A percentile compares a stretch with the other conserved stretches of the same genome.
Evolutionary conservation across 2,113 vertebrate genomes (phyloP).

Genomic region (Plectropomus leopardus): DNA sequence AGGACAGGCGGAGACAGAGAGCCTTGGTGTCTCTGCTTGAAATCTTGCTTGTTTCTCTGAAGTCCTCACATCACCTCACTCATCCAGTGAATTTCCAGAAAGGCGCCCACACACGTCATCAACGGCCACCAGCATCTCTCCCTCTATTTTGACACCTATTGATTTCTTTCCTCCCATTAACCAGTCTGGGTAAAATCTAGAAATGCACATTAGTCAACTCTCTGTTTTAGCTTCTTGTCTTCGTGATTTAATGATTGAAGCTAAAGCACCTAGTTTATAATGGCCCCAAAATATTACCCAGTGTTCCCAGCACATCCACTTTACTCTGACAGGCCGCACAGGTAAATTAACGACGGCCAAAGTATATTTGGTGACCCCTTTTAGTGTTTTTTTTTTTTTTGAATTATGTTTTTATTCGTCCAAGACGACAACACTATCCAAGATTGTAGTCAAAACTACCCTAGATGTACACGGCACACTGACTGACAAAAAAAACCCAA

Average conservation of each 20-base stretch:
- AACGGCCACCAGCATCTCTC: neutral
- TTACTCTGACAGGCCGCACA: too few relatives aligned
- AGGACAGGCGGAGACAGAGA: neutral
- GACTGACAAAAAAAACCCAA: too few relatives aligned
- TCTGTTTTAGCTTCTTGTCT: neutral
- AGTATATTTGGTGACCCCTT: too few relatives aligned
- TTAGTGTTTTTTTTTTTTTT: too few relatives aligned
- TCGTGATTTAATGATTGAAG: neutral
- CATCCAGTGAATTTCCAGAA: constrained; percentile 24
- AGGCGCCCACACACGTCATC: constrained; percentile 24
- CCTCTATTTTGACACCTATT: neutral
- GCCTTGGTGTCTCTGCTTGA: neutral
- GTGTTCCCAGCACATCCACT: too few relatives aligned
- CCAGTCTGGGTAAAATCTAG: neutral
- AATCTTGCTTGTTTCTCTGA: constrained; percentile 35
- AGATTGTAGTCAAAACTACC: too few relatives aligned
- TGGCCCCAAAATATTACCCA: too few relatives aligned
- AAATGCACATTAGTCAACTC: constrained; percentile 11
- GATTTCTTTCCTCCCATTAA: neutral
- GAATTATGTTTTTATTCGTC: too few relatives aligned
- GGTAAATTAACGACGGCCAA: too few relatives aligned
- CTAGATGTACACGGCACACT: too few relatives aligned
- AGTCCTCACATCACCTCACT: constrained; percentile 3
- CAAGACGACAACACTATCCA: too few relatives aligned
- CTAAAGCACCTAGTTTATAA: neutral